Conservation (phyloP, 2,797 vertebrate species). For the Pipistrellus pygmaeus region DNA sequence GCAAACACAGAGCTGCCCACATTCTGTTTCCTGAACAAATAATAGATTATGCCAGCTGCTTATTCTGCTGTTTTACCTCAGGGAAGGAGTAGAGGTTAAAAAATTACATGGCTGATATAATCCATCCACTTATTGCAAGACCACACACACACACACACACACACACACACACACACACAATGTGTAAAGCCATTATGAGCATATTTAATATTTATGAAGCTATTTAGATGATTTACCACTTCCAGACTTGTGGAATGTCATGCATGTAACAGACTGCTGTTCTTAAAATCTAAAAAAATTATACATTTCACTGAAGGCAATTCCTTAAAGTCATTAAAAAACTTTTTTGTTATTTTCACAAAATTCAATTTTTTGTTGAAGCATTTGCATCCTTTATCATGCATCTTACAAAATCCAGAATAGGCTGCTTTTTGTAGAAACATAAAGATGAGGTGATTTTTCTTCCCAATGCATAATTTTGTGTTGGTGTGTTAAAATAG, state of each 20-base stretch:
- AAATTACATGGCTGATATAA: constrained; percentile 23
- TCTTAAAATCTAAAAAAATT: constrained; percentile 54
- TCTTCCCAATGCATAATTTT: constrained; percentile 36
- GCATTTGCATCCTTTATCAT: constrained; percentile 49
- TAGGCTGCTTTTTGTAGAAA: constrained; percentile 40
- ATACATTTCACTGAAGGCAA: constrained; percentile 32
- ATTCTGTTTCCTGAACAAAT: constrained; percentile 52
- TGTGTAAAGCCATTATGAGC: constrained; percentile 16
- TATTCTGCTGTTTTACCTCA: constrained; percentile 2
- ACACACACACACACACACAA: neutral
- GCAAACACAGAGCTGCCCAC: neutral
- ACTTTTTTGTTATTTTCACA: constrained; percentile 30
- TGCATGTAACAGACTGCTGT: neutral
- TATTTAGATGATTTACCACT: constrained; percentile 44
- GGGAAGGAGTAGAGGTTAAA: constrained; percentile 16
- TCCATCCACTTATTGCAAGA: constrained; percentile 19
- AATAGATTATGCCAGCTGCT: constrained; percentile 28
- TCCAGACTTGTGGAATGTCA: neutral
- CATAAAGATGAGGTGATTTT: constrained; percentile 37
- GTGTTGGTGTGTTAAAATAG: constrained; percentile 36
- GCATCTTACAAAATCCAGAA: constrained; percentile 46
- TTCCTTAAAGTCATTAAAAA: constrained; percentile 24
- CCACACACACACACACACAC: neutral
- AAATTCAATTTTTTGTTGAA: constrained; percentile 65
- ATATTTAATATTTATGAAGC: constrained; percentile 64